Evolutionary conservation across 2,113 vertebrate species (phyloP).

Genomic region (Hepsetus odoe): DNA sequence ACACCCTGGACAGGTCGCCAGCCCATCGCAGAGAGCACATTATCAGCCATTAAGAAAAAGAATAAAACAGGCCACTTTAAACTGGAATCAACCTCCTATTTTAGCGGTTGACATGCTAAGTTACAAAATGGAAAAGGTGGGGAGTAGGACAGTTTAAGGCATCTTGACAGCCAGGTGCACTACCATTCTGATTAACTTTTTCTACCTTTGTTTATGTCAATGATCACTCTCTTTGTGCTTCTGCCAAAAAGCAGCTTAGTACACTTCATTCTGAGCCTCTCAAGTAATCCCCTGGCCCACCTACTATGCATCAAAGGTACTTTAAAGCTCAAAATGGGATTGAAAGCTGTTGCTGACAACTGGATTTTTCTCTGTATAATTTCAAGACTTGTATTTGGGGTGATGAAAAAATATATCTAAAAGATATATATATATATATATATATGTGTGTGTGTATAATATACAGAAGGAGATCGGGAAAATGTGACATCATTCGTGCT

Average conservation of each 20-base stretch:
- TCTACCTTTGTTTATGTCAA: neutral
- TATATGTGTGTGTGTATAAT: no score
- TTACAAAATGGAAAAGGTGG: no score
- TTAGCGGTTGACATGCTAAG: no score
- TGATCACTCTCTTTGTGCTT: neutral
- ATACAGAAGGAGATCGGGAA: conserved; percentile 41
- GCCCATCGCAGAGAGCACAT: no score
- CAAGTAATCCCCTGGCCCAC: neutral
- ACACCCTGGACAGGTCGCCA: no score
- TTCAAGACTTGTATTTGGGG: neutral
- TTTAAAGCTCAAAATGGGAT: neutral
- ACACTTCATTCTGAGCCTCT: neutral
- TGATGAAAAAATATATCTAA: neutral
- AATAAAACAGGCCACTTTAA: no score
- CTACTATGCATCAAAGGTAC: neutral
- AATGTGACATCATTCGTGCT: conserved; percentile 42
- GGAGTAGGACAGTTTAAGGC: no score
- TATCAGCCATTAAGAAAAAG: no score
- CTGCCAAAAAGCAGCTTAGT: neutral
- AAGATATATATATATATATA: neutral
- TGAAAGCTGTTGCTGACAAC: neutral
- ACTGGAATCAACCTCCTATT: no score
- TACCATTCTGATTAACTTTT: neutral
- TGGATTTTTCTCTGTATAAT: neutral
- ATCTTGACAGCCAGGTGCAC: no score